phyloP scores from a whole-genome alignment of 1,140 invertebrate species.

The Scaptomyza hsui region DNA sequence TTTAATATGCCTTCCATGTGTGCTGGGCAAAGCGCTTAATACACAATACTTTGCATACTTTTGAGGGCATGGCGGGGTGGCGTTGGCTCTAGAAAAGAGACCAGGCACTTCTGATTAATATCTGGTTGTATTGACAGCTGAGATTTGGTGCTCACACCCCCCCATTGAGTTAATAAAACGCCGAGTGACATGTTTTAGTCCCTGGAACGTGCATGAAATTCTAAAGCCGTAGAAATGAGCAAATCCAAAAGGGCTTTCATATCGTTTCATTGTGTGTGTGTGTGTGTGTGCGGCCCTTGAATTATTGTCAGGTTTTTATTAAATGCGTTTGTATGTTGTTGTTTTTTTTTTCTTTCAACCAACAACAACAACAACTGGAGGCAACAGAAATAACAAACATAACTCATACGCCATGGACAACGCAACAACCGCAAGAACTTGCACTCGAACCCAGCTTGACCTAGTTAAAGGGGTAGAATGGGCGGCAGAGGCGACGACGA shows the following conservation, averaged over 20 bases:
- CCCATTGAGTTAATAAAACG: conserved; percentile 73
- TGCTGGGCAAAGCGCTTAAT: conserved; percentile 33
- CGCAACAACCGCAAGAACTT: conserved; percentile 53
- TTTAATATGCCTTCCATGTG: conserved; percentile 74
- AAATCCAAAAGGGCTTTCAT: conserved; percentile 38
- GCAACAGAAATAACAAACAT: conserved; percentile 36
- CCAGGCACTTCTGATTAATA: conserved; percentile 70
- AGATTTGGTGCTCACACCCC: conserved; percentile 66
- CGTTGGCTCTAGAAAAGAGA: conserved; percentile 30
- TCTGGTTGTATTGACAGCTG: conserved; percentile 78
- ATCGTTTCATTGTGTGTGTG: conserved; percentile 7
- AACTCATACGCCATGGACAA: conserved; percentile 62
- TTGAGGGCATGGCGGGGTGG: neutral
- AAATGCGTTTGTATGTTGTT: conserved; percentile 35
- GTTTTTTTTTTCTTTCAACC: conserved; percentile 13
- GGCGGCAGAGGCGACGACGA: conserved; percentile 26
- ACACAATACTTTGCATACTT: conserved; percentile 61
- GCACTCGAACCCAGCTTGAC: conserved; percentile 32
- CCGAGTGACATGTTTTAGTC: conserved; percentile 66
- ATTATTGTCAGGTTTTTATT: conserved; percentile 36
- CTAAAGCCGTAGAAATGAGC: conserved; percentile 34
- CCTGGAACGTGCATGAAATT: conserved; percentile 59
- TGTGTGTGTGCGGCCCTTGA: conserved; percentile 20
- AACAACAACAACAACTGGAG: conserved; percentile 5
- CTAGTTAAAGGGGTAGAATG: conserved; percentile 10